phyloP scores from a whole-genome alignment of 2,113 vertebrate species.

The Balaenoptera acutorostrata region DNA sequence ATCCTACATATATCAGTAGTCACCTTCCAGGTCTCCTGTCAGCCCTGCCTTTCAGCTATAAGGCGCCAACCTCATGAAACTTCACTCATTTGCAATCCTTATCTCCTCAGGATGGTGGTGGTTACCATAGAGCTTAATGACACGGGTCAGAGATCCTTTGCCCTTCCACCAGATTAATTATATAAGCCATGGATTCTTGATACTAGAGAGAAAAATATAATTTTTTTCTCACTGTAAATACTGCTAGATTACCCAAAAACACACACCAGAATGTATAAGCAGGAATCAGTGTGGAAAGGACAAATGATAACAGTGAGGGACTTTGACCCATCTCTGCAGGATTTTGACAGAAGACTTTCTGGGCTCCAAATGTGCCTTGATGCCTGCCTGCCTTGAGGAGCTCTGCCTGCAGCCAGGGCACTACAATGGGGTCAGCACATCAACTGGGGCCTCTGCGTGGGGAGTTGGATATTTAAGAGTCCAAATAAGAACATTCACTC shows the following conservation, averaged over 20 bases:
- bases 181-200: neutral
- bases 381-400: neutral
- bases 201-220: neutral
- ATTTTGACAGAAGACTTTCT: neutral
- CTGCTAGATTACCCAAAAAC: neutral
- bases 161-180: neutral
- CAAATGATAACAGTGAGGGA: neutral
- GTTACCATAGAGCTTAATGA: neutral
- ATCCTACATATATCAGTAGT: neutral
- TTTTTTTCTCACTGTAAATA: neutral
- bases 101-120: neutral
- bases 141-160: neutral
- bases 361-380: neutral
- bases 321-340: too few species aligned
- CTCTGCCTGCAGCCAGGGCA: neutral
- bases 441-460: neutral
- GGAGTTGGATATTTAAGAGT: neutral
- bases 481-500: neutral
- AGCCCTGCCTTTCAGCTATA: neutral
- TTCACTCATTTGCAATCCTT: fast-evolving
- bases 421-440: neutral
- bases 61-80: neutral
- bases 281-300: neutral
- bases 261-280: neutral
- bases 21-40: neutral